Conservation (phyloP, 2,888 invertebrate genomes). For the Pandemis cinnamomeana region DNA sequence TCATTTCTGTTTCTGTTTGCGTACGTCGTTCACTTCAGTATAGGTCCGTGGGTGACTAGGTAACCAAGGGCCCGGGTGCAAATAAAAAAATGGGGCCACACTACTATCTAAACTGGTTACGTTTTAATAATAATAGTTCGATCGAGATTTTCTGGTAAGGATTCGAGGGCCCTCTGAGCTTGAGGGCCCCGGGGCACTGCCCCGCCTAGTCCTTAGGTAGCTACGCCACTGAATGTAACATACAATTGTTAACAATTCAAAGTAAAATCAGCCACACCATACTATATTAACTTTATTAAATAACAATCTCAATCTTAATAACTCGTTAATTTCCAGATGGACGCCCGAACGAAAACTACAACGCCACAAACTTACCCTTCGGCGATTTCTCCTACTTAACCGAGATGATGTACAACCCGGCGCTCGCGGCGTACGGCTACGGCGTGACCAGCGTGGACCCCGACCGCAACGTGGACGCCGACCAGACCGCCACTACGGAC, state of each 20-base stretch:
- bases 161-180: too few species aligned
- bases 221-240: too few species aligned
- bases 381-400: slow-evolving; percentile 83
- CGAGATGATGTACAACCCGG: slow-evolving; percentile 80
- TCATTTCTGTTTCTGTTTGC: too few species aligned
- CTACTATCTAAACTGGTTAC: too few species aligned
- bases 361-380: slow-evolving; percentile 82
- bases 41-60: too few species aligned
- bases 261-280: background rate
- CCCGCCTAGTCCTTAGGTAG: too few species aligned
- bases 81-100: too few species aligned
- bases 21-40: too few species aligned
- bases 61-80: too few species aligned
- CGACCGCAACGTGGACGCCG: slow-evolving; percentile 66
- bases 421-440: slow-evolving; percentile 65
- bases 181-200: too few species aligned
- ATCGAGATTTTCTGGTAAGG: too few species aligned
- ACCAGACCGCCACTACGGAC: slow-evolving; percentile 58
- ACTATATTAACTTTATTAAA: background rate
- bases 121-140: too few species aligned
- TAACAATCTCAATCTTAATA: background rate
- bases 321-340: slow-evolving; percentile 61
- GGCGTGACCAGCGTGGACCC: slow-evolving; percentile 69
- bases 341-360: slow-evolving; percentile 82
- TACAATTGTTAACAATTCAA: background rate